phyloP scores from a whole-genome alignment of 2,113 vertebrate species.

The Mugil cephalus region DNA sequence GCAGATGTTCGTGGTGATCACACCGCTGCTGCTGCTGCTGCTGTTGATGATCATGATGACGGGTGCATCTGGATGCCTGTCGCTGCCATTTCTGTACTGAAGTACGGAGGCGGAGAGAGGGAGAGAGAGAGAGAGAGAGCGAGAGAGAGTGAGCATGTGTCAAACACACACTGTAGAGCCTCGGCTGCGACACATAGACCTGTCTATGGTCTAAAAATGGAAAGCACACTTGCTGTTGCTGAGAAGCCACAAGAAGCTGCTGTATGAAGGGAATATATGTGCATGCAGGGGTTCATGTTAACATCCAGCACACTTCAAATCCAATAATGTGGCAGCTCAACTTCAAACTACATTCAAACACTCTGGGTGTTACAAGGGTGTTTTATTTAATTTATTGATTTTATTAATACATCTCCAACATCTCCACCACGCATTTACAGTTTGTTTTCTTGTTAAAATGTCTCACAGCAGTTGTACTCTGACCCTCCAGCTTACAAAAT shows the following conservation, averaged over 20 bases:
- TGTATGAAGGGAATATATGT: slow-evolving; percentile 13
- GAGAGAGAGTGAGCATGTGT: slow-evolving; percentile 54
- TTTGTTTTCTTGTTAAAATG: not conserved
- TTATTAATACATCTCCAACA: not conserved
- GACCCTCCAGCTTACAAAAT: not conserved
- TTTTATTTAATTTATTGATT: not conserved
- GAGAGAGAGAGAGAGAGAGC: slow-evolving; percentile 23
- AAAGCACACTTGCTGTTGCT: slow-evolving; percentile 74
- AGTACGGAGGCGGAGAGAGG: slow-evolving; percentile 54
- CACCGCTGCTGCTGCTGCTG: not conserved
- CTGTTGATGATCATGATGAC: slow-evolving; percentile 40
- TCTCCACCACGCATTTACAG: not conserved
- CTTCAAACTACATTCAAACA: slow-evolving; percentile 1
- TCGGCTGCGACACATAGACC: slow-evolving; percentile 67
- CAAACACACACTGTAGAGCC: slow-evolving; percentile 43
- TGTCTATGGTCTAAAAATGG: slow-evolving; percentile 77
- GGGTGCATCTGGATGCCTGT: slow-evolving; percentile 60
- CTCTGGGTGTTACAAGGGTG: not conserved
- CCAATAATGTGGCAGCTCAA: not conserved
- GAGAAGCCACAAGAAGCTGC: slow-evolving; percentile 64
- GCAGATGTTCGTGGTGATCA: not conserved
- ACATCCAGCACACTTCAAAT: not conserved
- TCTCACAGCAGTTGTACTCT: not conserved
- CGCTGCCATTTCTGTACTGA: slow-evolving; percentile 60
- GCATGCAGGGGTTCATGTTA: slow-evolving; percentile 18